Evolutionary conservation across 2,113 vertebrate genomes (phyloP), one percentile per base, ranked within the genome.

Genomic region (Tragelaphus imberbis): DNA sequence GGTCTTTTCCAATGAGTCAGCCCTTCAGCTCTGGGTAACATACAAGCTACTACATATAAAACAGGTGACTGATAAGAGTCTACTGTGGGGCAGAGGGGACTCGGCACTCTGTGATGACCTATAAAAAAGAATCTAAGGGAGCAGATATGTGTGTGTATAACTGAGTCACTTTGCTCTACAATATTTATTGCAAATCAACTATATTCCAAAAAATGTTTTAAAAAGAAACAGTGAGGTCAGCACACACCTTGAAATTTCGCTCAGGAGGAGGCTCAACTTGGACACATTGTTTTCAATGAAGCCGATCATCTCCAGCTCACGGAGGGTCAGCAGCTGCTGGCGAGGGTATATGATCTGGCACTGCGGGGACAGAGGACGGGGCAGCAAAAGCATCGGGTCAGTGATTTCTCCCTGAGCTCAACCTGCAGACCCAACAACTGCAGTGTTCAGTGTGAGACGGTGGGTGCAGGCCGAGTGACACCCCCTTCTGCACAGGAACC

Each of bases 321-420:
- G 99, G 61, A 99, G 99, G 33, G 99, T 99, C 80, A 99, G 98
- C 63, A 99, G 99, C 97, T 99, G 99, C 98, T 99, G 99, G 87
- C 99, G 99, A 36, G 99, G 99, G 98, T 99, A 99, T 97, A 99
- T 99, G 97, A 99, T 99, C 98, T 99, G 99, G 95, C 99, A 99
- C 99, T 99, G 97, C 14, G 96, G 88, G 97, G 90, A 4, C 19
- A 98, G 79, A 96, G 21, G 96, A 12, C 5, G 5, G 65, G 68
- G n/a, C 68, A 6, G 36, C 36, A 7, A 2, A 25, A 6, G 71
- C 40, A 1, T 7, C 3, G 2, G 65, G 71, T 44, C 71, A 77
- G 71, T 7, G 40, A 2, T 2, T 14, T 14, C 71, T 13, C 61
- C 71, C 23, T 25, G 12, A 13, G 1, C 5, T 4, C 71, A 40